Conservation (phyloP, 2,888 invertebrate genomes). For the Pandemis heparana region DNA sequence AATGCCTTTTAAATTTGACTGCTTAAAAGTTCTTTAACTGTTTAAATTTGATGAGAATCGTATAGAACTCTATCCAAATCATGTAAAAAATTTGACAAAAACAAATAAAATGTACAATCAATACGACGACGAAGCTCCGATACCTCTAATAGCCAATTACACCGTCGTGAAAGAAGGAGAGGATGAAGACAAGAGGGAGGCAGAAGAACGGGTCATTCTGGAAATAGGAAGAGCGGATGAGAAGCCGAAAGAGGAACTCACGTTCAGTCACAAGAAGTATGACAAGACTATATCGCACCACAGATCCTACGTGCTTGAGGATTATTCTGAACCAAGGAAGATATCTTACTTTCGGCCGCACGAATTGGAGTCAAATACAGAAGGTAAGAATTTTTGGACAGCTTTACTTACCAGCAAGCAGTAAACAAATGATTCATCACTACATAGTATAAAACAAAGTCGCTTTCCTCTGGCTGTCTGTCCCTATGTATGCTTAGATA, state of each 20-base stretch:
- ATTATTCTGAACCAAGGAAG: conserved; percentile 69
- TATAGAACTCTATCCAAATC: not conserved
- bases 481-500: no score
- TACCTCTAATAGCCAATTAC: conserved; percentile 76
- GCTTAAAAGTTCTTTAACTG: not conserved
- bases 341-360: conserved; percentile 73
- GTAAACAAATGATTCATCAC: not conserved
- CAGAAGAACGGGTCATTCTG: conserved; percentile 76
- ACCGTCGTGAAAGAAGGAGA: conserved; percentile 70
- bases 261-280: conserved; percentile 83
- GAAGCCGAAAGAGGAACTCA: conserved; percentile 73
- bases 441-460: no score
- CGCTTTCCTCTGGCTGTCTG: no score
- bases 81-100: not conserved
- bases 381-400: conserved; percentile 58
- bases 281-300: conserved; percentile 82
- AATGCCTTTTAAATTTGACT: not conserved
- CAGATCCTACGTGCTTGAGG: conserved; percentile 78
- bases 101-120: conserved; percentile 69
- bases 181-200: conserved; percentile 69
- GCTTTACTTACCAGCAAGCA: not conserved
- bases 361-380: conserved; percentile 66
- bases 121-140: conserved; percentile 73
- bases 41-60: not conserved
- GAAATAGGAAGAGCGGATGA: conserved; percentile 83